Conservation (phyloP, 2,113 vertebrate species). For the Epinephelus lanceolatus region DNA sequence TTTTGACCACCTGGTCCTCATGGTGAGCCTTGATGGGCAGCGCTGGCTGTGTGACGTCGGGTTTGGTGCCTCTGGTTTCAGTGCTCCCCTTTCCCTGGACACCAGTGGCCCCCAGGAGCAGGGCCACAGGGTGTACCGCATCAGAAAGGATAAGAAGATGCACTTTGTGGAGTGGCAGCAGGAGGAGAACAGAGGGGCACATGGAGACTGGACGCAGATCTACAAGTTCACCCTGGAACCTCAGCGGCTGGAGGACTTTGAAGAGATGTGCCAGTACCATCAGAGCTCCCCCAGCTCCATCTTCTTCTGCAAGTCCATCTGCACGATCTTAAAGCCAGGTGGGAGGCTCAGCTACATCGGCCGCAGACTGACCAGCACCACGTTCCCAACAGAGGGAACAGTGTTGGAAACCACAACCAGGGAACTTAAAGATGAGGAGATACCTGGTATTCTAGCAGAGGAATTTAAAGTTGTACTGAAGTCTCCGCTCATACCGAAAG, state of each 20-base stretch:
- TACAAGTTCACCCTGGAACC: conserved; percentile 85
- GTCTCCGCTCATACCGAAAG: conserved; percentile 77
- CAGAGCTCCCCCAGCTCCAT: conserved; percentile 82
- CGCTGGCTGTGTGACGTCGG: conserved; percentile 85
- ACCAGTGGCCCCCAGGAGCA: conserved; percentile 71
- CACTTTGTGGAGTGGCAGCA: conserved; percentile 73
- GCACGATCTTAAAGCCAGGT: conserved; percentile 70
- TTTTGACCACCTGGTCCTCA: conserved; percentile 80
- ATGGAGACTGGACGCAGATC: conserved; percentile 63
- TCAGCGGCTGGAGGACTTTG: conserved; percentile 77
- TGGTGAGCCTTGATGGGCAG: conserved; percentile 73
- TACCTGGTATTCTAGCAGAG: conserved; percentile 75
- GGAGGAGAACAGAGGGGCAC: conserved; percentile 40
- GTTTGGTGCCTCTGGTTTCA: conserved; percentile 74
- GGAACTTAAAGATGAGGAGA: conserved; percentile 80
- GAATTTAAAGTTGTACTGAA: conserved; percentile 79
- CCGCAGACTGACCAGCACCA: conserved; percentile 68
- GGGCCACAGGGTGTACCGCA: conserved; percentile 76
- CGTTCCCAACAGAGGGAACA: conserved; percentile 46
- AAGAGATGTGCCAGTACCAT: conserved; percentile 83
- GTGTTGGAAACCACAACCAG: conserved; percentile 56
- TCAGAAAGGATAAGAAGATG: conserved; percentile 47
- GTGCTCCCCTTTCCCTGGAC: conserved; percentile 79
- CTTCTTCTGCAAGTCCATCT: conserved; percentile 85
- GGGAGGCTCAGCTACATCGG: conserved; percentile 82